Evolutionary conservation across 2,888 invertebrate genomes (phyloP), one percentile per base, ranked within the genome.

Genomic region (Pheosia gnoma): DNA sequence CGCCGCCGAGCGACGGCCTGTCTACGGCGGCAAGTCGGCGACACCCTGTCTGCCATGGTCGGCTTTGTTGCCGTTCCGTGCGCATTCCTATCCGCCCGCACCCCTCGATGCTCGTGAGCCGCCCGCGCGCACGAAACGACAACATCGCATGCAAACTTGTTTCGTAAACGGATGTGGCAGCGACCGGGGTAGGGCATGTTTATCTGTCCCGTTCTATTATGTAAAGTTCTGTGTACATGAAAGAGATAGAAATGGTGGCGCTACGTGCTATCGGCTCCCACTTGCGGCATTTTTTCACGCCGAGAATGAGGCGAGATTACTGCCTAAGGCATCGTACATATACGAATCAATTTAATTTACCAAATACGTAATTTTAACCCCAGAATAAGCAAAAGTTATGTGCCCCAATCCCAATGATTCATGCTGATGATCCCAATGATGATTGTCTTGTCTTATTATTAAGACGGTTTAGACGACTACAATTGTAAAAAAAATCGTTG

Each of bases 11-110:
- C 95, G 96, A 96, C 96, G 96, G 95, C 94, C 94, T 96, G 96
- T 96, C 96, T 96, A 95, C 96, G 95, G 94, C 95, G 95, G 95
- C 95, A 94, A 95, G 96, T 95, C 96, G 97, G 97, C 97, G 97
- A 97, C 97, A 97, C 97, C 96, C 96, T 97, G 97, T 97, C 97
- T 97, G 97, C 97, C 96, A 95, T 96, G 96, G 96, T 95, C 95
- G 93, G 94, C 96, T 85, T 71, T 89, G 96, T 95, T 96, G 96
- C 95, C 96, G 91, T 74, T 79, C 83, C 77, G 82, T 84, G 84
- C 93, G 79, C 94, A 95, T 91, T 92, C 93, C 88, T 92, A 85
- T 88, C 90, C 91, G 89, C 93, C 91, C 88, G 90, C 87, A 82
- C 91, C 87, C 88, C 87, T 85, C 82, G 75, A 77, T 81, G 82